These are phyloP conservation scores for Erinaceus europaeus DNA, from an alignment of 2,113 vertebrate species.

Conservation along the genomic window DNA sequence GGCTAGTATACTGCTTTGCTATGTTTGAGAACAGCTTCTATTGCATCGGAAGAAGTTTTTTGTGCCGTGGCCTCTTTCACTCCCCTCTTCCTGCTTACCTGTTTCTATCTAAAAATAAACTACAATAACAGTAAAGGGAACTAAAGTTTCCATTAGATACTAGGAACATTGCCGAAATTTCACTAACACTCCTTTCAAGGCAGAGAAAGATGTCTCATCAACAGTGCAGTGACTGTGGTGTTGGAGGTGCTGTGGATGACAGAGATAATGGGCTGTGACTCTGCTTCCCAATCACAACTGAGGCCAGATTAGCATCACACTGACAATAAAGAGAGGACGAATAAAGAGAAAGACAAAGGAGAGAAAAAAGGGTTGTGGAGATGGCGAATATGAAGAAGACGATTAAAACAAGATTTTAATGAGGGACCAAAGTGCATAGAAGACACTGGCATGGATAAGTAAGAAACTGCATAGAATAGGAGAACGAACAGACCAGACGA, in stretches of 20 bases:
- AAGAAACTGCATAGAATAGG: not conserved
- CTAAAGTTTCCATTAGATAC: not conserved
- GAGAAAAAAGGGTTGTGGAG: not conserved
- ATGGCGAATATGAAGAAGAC: not conserved
- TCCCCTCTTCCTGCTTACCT: no score
- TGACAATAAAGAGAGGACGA: not conserved
- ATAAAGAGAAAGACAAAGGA: not conserved
- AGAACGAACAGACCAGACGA: not conserved
- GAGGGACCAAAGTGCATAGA: not conserved
- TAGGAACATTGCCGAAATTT: not conserved
- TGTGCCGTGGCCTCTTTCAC: no score
- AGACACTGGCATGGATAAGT: not conserved
- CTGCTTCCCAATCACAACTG: fast-evolving
- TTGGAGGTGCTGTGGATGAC: not conserved
- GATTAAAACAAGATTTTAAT: not conserved
- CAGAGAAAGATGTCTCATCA: not conserved
- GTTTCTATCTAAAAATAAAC: no score
- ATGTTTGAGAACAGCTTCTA: no score
- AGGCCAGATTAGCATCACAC: not conserved
- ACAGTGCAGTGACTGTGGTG: not conserved
- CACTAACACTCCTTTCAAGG: not conserved
- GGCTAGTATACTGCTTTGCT: no score
- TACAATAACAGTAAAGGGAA: no score
- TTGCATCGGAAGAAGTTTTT: no score
- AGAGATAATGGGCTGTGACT: fast-evolving